Evolutionary conservation across 1,140 invertebrate species (phyloP), one percentile per base, ranked within the genome.

Genomic region (Aphaenogaster ashmeadi): DNA sequence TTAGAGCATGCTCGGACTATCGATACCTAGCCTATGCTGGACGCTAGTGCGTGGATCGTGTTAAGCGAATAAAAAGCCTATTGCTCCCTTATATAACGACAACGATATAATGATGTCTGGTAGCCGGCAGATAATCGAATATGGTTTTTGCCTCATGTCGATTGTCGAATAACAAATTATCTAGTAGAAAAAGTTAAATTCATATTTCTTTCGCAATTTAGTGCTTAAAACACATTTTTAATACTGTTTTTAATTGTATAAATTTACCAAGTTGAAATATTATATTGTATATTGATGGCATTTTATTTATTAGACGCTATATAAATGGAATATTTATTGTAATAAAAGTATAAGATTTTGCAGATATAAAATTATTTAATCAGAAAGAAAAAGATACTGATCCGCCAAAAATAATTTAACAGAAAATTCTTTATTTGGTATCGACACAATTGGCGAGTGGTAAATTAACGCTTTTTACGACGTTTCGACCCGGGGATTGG

Each of bases 1-100:
- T 95, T 95, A 95, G 90, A 81, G 74, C 89, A 77, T 81, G 86
- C 91, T 92, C 74, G 87, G 86, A 94, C 94, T 94, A 95, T 95
- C 93, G 93, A 94, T 94, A 94, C 58, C 80, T 83, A 87, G 13
- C 91, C 91, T 89, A 88, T 62, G 78, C 94, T 74, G 94, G 94
- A 94, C 94, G 84, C 81, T 92, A 92, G 91, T 93, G 90, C 85
- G 88, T 90, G 81, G 87, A 92, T 93, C 94, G 94, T 95, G 94
- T 93, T 95, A 90, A 90, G 90, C 86, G 88, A 86, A 91, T 93
- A 93, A 94, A 95, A 93, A 94, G 91, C 91, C 92, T 92, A 93
- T 94, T 94, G 92, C 91, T 79, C 56, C 86, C 67, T 90, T 87
- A 69, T 79, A 54, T 79, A 86, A 60, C 41, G 78, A 54, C 67